Conservation (phyloP, 2,797 vertebrate genomes). For the Sphenopsis melanotis region DNA sequence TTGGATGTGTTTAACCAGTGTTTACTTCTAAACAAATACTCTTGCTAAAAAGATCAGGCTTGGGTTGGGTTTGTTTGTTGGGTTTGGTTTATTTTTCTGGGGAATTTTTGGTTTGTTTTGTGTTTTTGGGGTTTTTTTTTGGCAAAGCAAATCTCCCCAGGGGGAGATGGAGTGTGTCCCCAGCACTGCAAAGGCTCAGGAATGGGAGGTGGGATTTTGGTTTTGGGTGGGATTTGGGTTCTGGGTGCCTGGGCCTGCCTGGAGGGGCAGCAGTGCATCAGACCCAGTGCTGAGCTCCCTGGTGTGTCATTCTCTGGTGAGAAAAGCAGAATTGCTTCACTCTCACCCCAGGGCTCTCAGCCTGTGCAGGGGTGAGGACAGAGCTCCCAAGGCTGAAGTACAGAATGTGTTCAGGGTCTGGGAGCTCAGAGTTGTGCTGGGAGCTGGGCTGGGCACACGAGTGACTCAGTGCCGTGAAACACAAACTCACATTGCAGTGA, state of each 20-base stretch:
- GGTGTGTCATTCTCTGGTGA: rapidly evolving
- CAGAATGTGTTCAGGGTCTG: rapidly evolving
- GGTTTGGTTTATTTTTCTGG: background rate
- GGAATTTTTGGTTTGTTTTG: background rate
- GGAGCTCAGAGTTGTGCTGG: background rate
- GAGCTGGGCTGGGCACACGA: background rate
- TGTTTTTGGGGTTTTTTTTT: rapidly evolving
- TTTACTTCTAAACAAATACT: background rate
- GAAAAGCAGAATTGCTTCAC: background rate
- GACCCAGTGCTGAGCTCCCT: background rate
- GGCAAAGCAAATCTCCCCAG: background rate
- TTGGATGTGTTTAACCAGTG: background rate
- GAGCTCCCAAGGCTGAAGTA: rapidly evolving
- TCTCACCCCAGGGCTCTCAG: background rate
- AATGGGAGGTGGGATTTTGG: background rate
- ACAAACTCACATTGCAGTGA: background rate
- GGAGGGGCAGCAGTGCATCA: rapidly evolving
- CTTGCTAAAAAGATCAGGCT: background rate
- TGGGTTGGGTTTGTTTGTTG: background rate
- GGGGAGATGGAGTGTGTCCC: background rate
- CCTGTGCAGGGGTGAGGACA: background rate
- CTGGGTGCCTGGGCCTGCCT: background rate
- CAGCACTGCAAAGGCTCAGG: background rate
- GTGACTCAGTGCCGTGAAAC: background rate
- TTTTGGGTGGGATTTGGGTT: background rate